Conservation (phyloP, 1,140 invertebrate species). For the Drosophila ogumai region DNA sequence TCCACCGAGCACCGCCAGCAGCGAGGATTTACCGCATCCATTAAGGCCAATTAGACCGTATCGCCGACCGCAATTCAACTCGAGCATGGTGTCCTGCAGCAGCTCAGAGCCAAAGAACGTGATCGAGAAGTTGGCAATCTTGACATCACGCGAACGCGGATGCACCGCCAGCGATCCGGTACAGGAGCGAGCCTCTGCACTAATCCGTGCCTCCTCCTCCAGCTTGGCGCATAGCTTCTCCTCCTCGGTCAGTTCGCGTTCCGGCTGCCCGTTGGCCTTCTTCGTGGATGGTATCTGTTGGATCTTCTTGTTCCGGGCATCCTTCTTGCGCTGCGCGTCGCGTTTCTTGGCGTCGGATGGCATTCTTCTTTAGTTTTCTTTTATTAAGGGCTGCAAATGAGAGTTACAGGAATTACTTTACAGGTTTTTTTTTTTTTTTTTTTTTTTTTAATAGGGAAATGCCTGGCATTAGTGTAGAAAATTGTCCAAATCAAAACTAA, state of each 20-base stretch:
- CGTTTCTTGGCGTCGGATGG: conserved; percentile 93
- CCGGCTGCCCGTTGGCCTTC: conserved; percentile 79
- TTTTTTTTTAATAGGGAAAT: not conserved
- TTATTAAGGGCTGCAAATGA: conserved; percentile 8
- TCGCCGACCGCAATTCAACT: conserved; percentile 97
- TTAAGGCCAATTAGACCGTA: conserved; percentile 99
- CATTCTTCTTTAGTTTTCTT: conserved; percentile 42
- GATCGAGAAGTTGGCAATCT: conserved; percentile 98
- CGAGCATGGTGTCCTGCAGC: conserved; percentile 97
- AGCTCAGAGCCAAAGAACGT: conserved; percentile 99
- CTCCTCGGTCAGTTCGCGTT: conserved; percentile 86
- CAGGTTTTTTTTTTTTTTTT: not conserved
- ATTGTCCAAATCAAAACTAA: not conserved
- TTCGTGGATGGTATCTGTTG: conserved; percentile 84
- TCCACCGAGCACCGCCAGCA: conserved; percentile 95
- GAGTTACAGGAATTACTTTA: not conserved
- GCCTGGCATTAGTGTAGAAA: not conserved
- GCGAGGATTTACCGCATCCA: conserved; percentile 98
- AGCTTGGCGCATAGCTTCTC: conserved; percentile 95
- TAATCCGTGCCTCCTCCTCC: conserved; percentile 95
- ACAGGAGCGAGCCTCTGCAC: conserved; percentile 96
- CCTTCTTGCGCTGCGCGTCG: conserved; percentile 98
- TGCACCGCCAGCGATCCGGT: conserved; percentile 98
- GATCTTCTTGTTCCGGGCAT: conserved; percentile 92
- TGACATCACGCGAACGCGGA: conserved; percentile 97